These are phyloP conservation scores for Beroe forskalii DNA, from an alignment of 37 sponge, comb jelly and placozoan genomes.

Conservation along the genomic window DNA sequence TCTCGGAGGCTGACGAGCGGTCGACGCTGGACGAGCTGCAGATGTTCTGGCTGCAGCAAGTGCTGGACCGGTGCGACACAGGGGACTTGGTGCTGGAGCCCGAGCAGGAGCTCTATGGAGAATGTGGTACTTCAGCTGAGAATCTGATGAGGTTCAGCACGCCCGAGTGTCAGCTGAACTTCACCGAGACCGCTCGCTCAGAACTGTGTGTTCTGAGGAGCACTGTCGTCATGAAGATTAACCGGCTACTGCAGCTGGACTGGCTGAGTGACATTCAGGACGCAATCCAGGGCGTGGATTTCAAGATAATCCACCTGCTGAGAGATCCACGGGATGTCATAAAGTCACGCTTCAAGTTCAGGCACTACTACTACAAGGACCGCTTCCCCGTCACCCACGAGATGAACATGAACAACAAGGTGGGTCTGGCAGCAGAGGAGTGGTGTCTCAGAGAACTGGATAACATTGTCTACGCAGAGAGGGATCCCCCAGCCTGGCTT, in stretches of 20 bases:
- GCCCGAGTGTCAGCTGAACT: not conserved
- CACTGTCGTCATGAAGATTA: conserved; percentile 59
- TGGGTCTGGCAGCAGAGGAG: conserved; percentile 50
- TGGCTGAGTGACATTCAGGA: not conserved
- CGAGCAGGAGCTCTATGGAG: conserved; percentile 9
- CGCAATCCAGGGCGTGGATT: not conserved
- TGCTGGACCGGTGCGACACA: conserved; percentile 45
- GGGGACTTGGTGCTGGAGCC: not conserved
- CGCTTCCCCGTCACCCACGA: conserved; percentile 43
- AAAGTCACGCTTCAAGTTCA: conserved; percentile 39
- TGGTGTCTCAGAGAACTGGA: conserved; percentile 59
- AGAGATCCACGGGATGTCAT: conserved; percentile 56
- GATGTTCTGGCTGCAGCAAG: conserved; percentile 33
- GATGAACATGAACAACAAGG: conserved; percentile 24
- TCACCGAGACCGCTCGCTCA: not conserved
- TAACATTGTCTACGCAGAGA: not conserved
- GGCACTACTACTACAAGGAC: conserved; percentile 61
- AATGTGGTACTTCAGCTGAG: conserved; percentile 24
- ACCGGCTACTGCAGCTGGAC: conserved; percentile 48
- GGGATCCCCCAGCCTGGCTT: conserved; percentile 18
- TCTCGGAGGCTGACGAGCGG: conserved; percentile 27
- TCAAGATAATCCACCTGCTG: conserved; percentile 52
- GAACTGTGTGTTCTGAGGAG: conserved; percentile 30
- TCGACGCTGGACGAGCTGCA: conserved; percentile 59
- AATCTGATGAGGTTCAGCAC: not conserved